A percentile compares a stretch with the other conserved stretches of the same genome.
Evolutionary conservation across 1,140 invertebrate genomes (phyloP).

Genomic region (Samia ricini): DNA sequence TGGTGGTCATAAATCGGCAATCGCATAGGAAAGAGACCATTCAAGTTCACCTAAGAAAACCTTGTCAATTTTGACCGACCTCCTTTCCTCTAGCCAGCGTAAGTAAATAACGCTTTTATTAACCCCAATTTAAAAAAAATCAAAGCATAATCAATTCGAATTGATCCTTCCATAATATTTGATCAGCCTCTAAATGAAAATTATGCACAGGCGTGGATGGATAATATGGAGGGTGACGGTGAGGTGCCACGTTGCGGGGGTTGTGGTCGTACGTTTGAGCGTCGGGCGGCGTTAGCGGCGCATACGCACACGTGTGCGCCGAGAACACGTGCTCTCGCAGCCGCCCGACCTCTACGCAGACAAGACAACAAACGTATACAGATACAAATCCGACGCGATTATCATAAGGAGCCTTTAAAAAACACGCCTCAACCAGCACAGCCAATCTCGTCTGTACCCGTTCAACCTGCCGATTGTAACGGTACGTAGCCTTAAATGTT

Average conservation of each 20-base stretch:
- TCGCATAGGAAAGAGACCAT: too few relatives aligned
- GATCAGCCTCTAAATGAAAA: too few relatives aligned
- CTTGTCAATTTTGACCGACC: too few relatives aligned
- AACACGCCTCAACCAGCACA: background rate
- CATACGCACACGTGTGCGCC: constrained; percentile 80
- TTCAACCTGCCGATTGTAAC: constrained; percentile 25
- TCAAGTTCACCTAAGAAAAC: too few relatives aligned
- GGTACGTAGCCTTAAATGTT: too few relatives aligned
- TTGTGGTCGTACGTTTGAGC: constrained; percentile 83
- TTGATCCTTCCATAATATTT: too few relatives aligned
- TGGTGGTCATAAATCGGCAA: too few relatives aligned
- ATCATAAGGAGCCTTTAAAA: constrained; percentile 48
- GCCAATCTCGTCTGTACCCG: constrained; percentile 10
- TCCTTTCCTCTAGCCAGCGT: too few relatives aligned
- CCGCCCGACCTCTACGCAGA: constrained; percentile 11
- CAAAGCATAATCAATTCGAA: too few relatives aligned
- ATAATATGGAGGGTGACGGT: constrained; percentile 78
- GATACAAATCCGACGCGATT: constrained; percentile 66
- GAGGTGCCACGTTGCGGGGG: constrained; percentile 81
- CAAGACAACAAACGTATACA: constrained; percentile 45
- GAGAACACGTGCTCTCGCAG: constrained; percentile 41
- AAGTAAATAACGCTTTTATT: too few relatives aligned
- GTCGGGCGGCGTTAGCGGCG: constrained; percentile 81
- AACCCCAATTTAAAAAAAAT: too few relatives aligned
- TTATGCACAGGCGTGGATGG: constrained; percentile 76